A percentile compares a stretch with the other conserved stretches of the same genome.
Conservation (phyloP, 1,140 invertebrate genomes). For the Heliconius nattereri region DNA sequence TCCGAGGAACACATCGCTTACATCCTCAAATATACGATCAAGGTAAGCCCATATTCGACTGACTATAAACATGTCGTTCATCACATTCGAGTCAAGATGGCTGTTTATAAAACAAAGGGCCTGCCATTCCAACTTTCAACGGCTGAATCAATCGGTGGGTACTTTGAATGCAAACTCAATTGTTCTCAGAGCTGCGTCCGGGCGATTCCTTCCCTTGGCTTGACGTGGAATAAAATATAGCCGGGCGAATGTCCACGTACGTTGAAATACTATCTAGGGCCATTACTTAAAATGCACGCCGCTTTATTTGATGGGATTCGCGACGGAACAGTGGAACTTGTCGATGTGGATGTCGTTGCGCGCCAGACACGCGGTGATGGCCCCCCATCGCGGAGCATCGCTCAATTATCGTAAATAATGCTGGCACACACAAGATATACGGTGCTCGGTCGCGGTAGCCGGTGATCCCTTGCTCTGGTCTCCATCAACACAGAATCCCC, state of each 20-base stretch:
- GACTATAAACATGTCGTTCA: conserved; percentile 80
- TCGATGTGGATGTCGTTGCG: conserved; percentile 76
- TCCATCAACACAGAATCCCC: conserved; percentile 48
- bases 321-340: conserved; percentile 77
- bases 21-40: conserved; percentile 92
- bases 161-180: conserved; percentile 81
- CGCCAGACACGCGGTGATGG: conserved; percentile 76
- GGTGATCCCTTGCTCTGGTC: conserved; percentile 58
- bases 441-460: conserved; percentile 70
- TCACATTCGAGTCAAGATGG: conserved; percentile 74
- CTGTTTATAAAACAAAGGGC: conserved; percentile 78
- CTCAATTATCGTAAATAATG: conserved; percentile 82
- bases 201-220: conserved; percentile 60
- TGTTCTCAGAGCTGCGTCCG: conserved; percentile 73
- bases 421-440: conserved; percentile 79
- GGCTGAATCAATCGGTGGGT: conserved; percentile 78
- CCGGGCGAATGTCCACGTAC: conserved; percentile 71
- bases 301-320: conserved; percentile 80
- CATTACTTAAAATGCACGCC: conserved; percentile 80
- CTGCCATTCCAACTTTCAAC: conserved; percentile 79
- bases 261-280: conserved; percentile 79
- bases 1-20: conserved; percentile 93
- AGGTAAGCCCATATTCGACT: conserved; percentile 83
- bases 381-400: conserved; percentile 79
- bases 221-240: conserved; percentile 77